Evolutionary conservation across 2,113 vertebrate species (phyloP), one percentile per base, ranked within the genome.

Genomic region (Larimichthys polyactis): DNA sequence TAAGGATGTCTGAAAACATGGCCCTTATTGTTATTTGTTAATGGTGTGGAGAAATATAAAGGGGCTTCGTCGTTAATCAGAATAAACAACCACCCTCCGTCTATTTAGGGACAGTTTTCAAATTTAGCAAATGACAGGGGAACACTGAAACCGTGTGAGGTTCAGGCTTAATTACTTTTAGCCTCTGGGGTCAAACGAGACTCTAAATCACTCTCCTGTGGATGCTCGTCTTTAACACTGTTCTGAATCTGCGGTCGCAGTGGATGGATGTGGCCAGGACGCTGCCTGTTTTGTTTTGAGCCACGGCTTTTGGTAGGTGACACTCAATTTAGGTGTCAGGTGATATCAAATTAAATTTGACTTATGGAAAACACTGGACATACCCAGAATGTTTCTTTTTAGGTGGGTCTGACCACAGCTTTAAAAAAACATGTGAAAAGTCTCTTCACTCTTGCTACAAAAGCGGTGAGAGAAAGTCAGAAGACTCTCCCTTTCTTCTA

Each of bases 291-390:
- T 91, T 85, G 75, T 82, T 92, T 91, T 65, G 66, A 74, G 66
- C 5, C 20, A 48, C 66, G 40, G 32, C 49, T 79, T 87, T 81
- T 83, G 76, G 81, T 90, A 81, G 90, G 81, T 87, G 74, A 85
- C 71, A 4, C 75, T 81, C 89, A 93, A 92, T 93, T 93, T 82
- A 86, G 75, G 83, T 93, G 92, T 92, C 91, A 81, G 87, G 84
- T 90, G 91, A 89, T 75, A 82, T 83, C 77, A 75, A 89, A 91
- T 92, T 90, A 91, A 87, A 79, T 40, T 70, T 89, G 91, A 93
- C 69, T 90, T 89, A 91, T 90, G 83, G 81, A 82, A 82, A 67
- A 87, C 49, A 12, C 17, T 4, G 11, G 36, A 75, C 48, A 22
- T 66, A 72, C 54, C 57, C 40, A 52, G 52, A 59, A 55, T 22